Evolutionary conservation across 2,113 vertebrate genomes (phyloP), one percentile per base, ranked within the genome.

Genomic region (Trichomycterus rosablanca): DNA sequence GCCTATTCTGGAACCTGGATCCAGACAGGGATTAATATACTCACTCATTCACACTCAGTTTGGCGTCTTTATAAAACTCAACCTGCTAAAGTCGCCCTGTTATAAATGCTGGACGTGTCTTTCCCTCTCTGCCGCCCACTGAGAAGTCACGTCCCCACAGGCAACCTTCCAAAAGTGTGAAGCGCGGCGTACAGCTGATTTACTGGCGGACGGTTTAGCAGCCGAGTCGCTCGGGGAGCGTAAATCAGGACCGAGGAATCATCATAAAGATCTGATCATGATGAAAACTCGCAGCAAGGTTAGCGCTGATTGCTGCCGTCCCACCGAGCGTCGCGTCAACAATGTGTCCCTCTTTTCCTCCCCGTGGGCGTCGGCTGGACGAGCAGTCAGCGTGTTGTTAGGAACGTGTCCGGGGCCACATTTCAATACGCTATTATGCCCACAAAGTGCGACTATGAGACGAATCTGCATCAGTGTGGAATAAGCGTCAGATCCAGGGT

Each of bases 201-300:
- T 59, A 59, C 45, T 15, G 30, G 56, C 4, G 26, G 24, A 15
- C 42, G 16, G 24, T 2, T 44, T 44, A 16, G 55, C 55, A 28
- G 55, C 16, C 12, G 18, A 20, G 26, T 23, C 39, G 16, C 26
- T 45, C 18, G 3, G 24, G 1, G 26, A 6, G 26, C 26, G 32
- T 59, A 59, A 59, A 59, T 59, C 42, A 59, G 42, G 16, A 15
- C 40, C 16, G 56, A 45, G 40, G 26, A 59, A 59, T 32, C 56
- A 45, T 45, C 12, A n/a, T 40, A 14, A n/a, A 5, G 40, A 59
- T 59, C 40, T 22, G 56, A 59, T 59, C 56, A 59, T 45, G 56
- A 59, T 59, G 56, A 42, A 59, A 45, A 34, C 56, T 59, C 39
- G 26, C 24, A 59, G 56, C 56, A 59, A 59, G 56, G 56, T 59